A percentile compares a stretch with the other conserved stretches of the same genome.
Evolutionary conservation across 2,888 invertebrate genomes (phyloP).

Genomic region (Dendrolimus pini): DNA sequence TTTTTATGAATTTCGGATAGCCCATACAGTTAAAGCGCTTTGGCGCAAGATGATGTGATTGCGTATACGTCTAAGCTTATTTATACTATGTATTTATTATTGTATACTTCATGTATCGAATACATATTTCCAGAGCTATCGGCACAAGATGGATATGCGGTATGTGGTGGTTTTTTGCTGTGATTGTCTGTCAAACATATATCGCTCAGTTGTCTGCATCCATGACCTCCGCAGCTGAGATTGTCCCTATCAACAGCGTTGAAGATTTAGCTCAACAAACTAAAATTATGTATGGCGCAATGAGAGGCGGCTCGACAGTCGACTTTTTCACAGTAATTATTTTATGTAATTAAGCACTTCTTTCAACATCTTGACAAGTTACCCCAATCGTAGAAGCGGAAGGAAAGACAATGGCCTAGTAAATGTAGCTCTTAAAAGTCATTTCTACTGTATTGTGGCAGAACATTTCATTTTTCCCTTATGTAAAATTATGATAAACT

Average conservation of each 20-base stretch:
- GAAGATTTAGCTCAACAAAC: slow-evolving; percentile 94
- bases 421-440: too few relatives aligned
- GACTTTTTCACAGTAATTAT: slow-evolving; percentile 84
- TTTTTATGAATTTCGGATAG: too few relatives aligned
- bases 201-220: slow-evolving; percentile 97
- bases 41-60: too few relatives aligned
- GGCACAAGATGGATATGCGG: slow-evolving; percentile 93
- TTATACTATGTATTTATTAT: background rate
- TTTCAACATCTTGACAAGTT: background rate
- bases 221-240: slow-evolving; percentile 89
- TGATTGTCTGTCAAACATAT: slow-evolving; percentile 95
- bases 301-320: slow-evolving; percentile 89
- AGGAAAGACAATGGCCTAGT: too few relatives aligned
- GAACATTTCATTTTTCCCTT: background rate
- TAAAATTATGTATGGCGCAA: slow-evolving; percentile 94
- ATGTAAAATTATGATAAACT: too few relatives aligned
- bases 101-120: background rate
- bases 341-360: background rate
- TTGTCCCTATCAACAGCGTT: slow-evolving; percentile 90
- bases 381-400: too few relatives aligned
- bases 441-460: too few relatives aligned
- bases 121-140: slow-evolving; percentile 79
- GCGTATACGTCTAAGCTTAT: background rate
- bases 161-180: slow-evolving; percentile 96
- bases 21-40: too few relatives aligned